A percentile compares a stretch with the other conserved stretches of the same genome.
phyloP scores from a whole-genome alignment of 2,113 vertebrate genomes.

The Pteruthius melanotis region DNA sequence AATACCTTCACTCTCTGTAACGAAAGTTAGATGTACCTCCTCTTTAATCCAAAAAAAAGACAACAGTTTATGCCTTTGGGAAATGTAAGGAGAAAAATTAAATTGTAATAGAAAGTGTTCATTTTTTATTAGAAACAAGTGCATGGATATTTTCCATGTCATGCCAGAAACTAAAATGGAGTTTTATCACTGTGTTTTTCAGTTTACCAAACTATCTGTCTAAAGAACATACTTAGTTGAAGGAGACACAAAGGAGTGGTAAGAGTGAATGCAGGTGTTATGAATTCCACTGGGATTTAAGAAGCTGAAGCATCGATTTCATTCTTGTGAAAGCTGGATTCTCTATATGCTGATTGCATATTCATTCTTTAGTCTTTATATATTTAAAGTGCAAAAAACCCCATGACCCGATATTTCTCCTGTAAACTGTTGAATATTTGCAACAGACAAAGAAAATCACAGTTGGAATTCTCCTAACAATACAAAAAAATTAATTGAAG shows the following conservation, averaged over 20 bases:
- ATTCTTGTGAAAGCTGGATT: slow-evolving; percentile 48
- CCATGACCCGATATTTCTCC: slow-evolving; percentile 11
- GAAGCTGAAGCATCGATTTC: slow-evolving; percentile 50
- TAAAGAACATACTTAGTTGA: slow-evolving; percentile 52
- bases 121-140: background rate
- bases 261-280: slow-evolving; percentile 47
- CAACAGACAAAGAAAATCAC: slow-evolving; percentile 64
- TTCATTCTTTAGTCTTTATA: slow-evolving; percentile 66
- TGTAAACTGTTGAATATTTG: slow-evolving; percentile 66
- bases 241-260: slow-evolving; percentile 25
- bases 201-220: slow-evolving; percentile 45
- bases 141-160: background rate
- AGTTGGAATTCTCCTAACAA: slow-evolving; percentile 50
- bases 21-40: background rate
- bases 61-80: background rate
- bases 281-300: slow-evolving; percentile 46
- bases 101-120: background rate
- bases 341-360: slow-evolving; percentile 46
- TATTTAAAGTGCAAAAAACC: slow-evolving; percentile 43
- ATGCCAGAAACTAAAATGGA: slow-evolving; percentile 37
- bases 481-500: slow-evolving; percentile 58
- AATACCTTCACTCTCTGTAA: background rate
- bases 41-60: background rate
- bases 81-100: background rate
- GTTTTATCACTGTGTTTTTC: background rate